phyloP scores from a whole-genome alignment of 2,113 vertebrate genomes.

The Fregata magnificens region DNA sequence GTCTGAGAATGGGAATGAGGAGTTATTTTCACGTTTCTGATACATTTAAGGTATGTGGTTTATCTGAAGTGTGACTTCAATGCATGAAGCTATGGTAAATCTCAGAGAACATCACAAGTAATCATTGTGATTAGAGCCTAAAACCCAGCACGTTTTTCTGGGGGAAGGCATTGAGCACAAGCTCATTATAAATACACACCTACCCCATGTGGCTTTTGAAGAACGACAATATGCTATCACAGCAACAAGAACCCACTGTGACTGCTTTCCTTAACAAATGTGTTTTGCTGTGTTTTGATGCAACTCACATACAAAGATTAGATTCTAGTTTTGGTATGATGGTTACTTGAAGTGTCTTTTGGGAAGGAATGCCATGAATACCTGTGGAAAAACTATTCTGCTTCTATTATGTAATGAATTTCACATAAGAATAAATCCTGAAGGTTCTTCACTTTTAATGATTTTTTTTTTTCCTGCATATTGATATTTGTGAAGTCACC shows the following conservation, averaged over 20 bases:
- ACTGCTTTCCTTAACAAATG: not conserved
- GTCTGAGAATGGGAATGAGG: not conserved
- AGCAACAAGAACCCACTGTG: not conserved
- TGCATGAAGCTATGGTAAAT: not conserved
- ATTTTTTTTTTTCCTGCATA: not conserved
- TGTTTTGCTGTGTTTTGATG: not conserved
- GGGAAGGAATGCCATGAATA: not conserved
- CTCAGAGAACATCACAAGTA: not conserved
- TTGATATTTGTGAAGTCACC: not conserved
- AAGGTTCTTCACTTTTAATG: not conserved
- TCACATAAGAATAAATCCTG: not conserved
- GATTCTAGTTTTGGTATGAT: not conserved
- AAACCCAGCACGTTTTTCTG: not conserved
- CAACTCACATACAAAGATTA: not conserved
- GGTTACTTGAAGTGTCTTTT: not conserved
- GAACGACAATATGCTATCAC: not conserved
- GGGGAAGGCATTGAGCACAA: not conserved
- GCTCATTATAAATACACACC: not conserved
- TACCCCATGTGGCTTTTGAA: not conserved
- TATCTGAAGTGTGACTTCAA: not conserved
- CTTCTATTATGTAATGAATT: not conserved
- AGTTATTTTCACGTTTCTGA: not conserved
- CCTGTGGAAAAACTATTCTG: not conserved
- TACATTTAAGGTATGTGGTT: not conserved
- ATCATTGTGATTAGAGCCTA: not conserved